Percentiles rank a stretch among this genome's conserved stretches.
Evolutionary conservation across 2,888 invertebrate species (phyloP).

Genomic region (Melanargia galathea): DNA sequence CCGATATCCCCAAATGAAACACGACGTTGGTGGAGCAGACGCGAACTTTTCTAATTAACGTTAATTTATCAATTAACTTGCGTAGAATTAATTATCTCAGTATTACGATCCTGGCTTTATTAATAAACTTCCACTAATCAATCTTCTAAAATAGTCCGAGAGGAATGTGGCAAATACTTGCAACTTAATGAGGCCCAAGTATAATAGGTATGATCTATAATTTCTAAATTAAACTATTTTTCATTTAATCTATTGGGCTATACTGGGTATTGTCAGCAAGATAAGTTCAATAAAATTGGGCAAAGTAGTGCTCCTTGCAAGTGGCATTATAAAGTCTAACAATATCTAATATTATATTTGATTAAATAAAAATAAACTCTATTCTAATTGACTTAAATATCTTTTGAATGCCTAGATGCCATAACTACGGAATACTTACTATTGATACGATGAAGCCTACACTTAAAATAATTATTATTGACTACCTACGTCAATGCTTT

Average conservation of each 20-base stretch:
- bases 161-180: slow-evolving; percentile 27
- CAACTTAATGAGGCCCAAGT: slow-evolving; percentile 14
- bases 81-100: slow-evolving; percentile 79
- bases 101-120: slow-evolving; percentile 76
- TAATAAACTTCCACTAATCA: slow-evolving; percentile 79
- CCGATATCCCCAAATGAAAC: slow-evolving; percentile 44
- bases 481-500: too few species aligned
- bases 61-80: slow-evolving; percentile 79
- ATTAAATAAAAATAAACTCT: too few species aligned
- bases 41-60: slow-evolving; percentile 78
- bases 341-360: too few species aligned
- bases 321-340: background rate
- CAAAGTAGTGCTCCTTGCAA: too few species aligned
- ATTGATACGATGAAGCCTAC: background rate
- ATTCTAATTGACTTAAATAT: background rate
- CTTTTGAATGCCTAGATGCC: background rate
- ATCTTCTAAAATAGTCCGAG: slow-evolving; percentile 55
- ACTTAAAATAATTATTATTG: background rate
- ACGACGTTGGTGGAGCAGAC: slow-evolving; percentile 48
- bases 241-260: background rate
- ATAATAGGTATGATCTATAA: too few species aligned
- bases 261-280: background rate
- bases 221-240: background rate
- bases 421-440: background rate
- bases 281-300: background rate